Evolutionary conservation across 2,888 invertebrate species (phyloP).

Genomic region (Hyles lineata): DNA sequence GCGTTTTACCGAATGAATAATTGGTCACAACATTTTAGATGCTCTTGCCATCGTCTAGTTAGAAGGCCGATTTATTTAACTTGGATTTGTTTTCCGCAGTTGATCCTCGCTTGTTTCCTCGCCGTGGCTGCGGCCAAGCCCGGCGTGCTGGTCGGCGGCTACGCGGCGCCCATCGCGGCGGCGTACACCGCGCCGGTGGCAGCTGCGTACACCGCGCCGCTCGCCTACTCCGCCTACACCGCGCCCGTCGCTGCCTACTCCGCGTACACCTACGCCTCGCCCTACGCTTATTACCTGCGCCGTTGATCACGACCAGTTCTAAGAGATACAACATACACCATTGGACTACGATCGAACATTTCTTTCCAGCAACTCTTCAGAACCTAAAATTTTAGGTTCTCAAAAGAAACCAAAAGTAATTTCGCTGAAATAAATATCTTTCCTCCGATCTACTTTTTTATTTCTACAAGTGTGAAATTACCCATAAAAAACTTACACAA

Average conservation of each 20-base stretch:
- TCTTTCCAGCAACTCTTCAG: neutral
- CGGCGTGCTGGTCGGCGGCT: constrained; percentile 60
- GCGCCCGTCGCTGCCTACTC: constrained; percentile 54
- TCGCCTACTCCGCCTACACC: constrained; percentile 59
- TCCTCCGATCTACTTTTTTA: neutral
- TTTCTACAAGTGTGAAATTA: neutral
- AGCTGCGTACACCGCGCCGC: constrained; percentile 61
- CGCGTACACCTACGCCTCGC: constrained; percentile 62
- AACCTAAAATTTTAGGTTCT: neutral
- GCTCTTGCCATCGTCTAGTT: no score
- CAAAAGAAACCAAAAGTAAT: neutral
- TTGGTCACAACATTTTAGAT: no score
- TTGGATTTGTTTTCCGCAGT: constrained; percentile 56
- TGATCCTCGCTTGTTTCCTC: constrained; percentile 77
- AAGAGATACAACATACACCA: neutral
- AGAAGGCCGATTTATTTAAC: no score
- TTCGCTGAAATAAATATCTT: neutral
- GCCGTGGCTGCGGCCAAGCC: constrained; percentile 78
- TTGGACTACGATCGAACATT: neutral
- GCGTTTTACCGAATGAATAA: no score
- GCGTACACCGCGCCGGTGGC: constrained; percentile 50
- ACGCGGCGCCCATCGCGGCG: constrained; percentile 59
- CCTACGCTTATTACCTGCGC: constrained; percentile 58
- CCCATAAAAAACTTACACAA: no score
- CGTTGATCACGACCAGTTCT: constrained; percentile 40